Evolutionary conservation across 2,888 invertebrate species (phyloP), one percentile per base, ranked within the genome.

Genomic region (Aplocera efformata): DNA sequence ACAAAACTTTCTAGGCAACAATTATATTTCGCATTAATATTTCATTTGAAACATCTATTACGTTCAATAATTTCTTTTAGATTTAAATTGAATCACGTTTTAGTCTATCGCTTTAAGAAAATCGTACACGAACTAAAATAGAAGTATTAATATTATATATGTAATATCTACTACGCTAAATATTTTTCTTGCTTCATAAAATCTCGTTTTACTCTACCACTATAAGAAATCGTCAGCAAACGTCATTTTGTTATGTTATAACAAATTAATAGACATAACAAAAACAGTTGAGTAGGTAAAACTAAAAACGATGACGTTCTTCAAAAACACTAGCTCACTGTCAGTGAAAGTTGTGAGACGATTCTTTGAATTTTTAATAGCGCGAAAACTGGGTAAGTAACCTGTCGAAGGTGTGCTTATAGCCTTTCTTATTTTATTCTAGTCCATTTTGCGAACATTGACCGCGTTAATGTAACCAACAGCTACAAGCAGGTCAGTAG

Each of bases 1-100:
- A 72, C 75, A 68, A 73, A 83, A 88, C 88, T 88, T 88, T 88
- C 88, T 86, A 88, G 81, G 82, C 81, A 85, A 81, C 78, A 82
- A 86, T 84, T 85, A 83, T 77, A 77, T 79, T 82, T 80, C 76
- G 72, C 85, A 86, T 86, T 80, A 85, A 85, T 86, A 84, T 84
- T 88, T 79, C 72, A 84, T 85, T 79, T 74, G 65, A 67, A 75
- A 67, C 70, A 72, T 67, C 69, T 65, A 71, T 72, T 56, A 66
- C 65, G 69, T 71, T 63, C 60, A 65, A 72, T 71, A 61, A 65
- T 50, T 50, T 42, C 30, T 45, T 47, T 52, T 27, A 43, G 17
- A n/a, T 30, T 20, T 26, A 7, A 26, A 30, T 43, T 31, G 34
- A 30, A 45, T 49, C 38, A 54, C 49, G 53, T 22, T 49, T 53